These are phyloP conservation scores for Mergus octosetaceus DNA, from an alignment of 2,797 vertebrate species.

Conservation along the genomic window DNA sequence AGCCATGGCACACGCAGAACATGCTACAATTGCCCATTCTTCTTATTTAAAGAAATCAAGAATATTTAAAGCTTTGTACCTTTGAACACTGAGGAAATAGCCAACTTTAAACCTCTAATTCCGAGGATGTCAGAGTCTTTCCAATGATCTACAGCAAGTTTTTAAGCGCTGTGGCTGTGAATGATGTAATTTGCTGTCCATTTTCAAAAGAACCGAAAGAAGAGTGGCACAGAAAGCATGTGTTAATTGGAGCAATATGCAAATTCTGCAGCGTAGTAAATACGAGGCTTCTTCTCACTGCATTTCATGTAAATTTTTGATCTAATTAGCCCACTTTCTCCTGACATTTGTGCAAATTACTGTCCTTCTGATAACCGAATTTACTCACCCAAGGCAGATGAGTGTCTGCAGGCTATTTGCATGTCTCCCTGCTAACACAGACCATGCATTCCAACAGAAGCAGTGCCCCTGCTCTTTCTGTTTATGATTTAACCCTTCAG, in stretches of 20 bases:
- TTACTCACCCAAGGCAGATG: not conserved
- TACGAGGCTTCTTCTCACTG: not conserved
- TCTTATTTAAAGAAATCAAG: not conserved
- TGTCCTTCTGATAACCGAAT: not conserved
- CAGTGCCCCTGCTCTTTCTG: not conserved
- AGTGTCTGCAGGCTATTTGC: not conserved
- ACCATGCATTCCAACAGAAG: not conserved
- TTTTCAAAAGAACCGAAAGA: not conserved
- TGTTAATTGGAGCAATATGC: slow-evolving; percentile 9
- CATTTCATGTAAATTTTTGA: not conserved
- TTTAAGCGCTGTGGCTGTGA: not conserved
- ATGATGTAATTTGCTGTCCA: not conserved
- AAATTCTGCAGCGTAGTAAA: not conserved
- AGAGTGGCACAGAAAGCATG: not conserved
- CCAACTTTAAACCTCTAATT: not conserved
- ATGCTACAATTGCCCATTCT: not conserved
- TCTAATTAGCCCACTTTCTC: slow-evolving; percentile 19
- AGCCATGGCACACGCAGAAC: fast-evolving
- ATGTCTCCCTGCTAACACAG: not conserved
- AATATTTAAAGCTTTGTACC: not conserved
- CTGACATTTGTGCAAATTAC: not conserved
- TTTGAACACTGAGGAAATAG: not conserved
- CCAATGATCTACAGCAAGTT: not conserved
- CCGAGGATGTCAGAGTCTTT: not conserved
- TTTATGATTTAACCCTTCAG: not conserved